Percentiles rank a stretch among this genome's conserved stretches.
phyloP scores from a whole-genome alignment of 2,888 invertebrate species.

The Scotopteryx bipunctaria region DNA sequence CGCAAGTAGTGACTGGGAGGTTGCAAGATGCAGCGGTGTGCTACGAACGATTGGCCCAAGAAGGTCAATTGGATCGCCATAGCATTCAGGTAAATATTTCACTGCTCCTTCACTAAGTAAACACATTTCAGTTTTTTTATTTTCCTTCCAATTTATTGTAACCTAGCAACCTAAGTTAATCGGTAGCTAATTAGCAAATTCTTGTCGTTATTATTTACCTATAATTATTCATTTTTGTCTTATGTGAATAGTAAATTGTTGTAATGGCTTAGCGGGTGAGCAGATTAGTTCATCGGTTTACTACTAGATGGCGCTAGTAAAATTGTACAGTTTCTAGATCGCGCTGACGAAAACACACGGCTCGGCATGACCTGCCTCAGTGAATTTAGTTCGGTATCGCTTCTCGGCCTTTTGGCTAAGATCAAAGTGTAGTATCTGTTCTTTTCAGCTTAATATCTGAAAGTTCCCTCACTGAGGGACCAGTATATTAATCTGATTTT shows the following conservation, averaged over 20 bases:
- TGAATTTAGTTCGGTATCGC: neutral
- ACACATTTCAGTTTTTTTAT: too few species aligned
- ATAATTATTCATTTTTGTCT: too few species aligned
- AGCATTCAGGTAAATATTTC: conserved; percentile 62
- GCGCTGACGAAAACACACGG: conserved; percentile 4
- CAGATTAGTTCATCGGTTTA: neutral
- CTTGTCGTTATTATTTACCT: too few species aligned
- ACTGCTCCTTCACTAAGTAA: too few species aligned
- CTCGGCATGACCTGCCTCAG: conserved; percentile 2
- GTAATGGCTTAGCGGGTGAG: neutral
- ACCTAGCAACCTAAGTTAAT: too few species aligned
- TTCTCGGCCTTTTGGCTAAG: conserved; percentile 10
- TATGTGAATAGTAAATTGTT: too few species aligned
- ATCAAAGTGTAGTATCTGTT: conserved; percentile 8
- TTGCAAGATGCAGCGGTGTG: conserved; percentile 93
- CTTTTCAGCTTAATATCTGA: conserved; percentile 12
- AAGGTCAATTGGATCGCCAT: conserved; percentile 74
- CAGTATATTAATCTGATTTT: conserved; percentile 3
- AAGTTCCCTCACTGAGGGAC: conserved; percentile 4
- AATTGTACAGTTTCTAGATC: conserved; percentile 7
- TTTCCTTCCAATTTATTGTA: too few species aligned
- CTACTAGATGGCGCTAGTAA: conserved; percentile 12
- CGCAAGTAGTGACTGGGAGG: conserved; percentile 92
- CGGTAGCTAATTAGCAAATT: too few species aligned
- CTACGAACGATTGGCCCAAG: conserved; percentile 91